Evolutionary conservation across 1,140 invertebrate genomes (phyloP), one percentile per base, ranked within the genome.

Genomic region (Microvelia longipes): DNA sequence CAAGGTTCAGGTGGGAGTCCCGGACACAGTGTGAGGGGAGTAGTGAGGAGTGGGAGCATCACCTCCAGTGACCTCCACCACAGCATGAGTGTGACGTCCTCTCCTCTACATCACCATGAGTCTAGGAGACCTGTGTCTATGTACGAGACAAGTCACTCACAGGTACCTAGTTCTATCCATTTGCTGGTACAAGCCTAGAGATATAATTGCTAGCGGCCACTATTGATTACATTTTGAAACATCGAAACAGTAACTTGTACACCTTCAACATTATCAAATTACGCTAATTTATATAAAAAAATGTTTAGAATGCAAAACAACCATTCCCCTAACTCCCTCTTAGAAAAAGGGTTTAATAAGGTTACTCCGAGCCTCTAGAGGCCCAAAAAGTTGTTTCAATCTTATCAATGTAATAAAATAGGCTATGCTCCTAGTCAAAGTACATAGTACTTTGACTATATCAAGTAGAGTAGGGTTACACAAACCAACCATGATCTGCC

Each of bases 61-160:
- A 25, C 15, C 5, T 11, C 62, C 5, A 24, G 2, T 64, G 62
- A 64, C 24, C 25, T 2, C 19, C 11, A 11, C 11, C 11, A 19
- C 35, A 60, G 35, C 35, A 60, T 11, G 35, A 71, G 75, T 26
- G 66, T 71, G 26, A 28, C 68, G 2, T 67, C 69, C 2, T 29
- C 66, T 28, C 14, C n/a, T n/a, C 30, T 35, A 2, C 62, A 64
- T 64, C 62, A 64, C 11, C 62, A 14, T 15, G 62, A 64, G 15
- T 2, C 15, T 26, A 89, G 90, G 76, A 81, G 90, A 76, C 90
- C 90, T 73, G 88, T 87, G 72, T 92, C 90, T 79, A 92, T 92
- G 91, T 92, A 89, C 79, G 90, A 92, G 79, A 85, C 90, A 70
- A 84, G 90, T 74, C 85, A 91, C 81, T 69, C 73, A 29, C 27